Evolutionary conservation across 2,797 vertebrate species (phyloP), one percentile per base, ranked within the genome.

Genomic region (Cheirogaleus major): DNA sequence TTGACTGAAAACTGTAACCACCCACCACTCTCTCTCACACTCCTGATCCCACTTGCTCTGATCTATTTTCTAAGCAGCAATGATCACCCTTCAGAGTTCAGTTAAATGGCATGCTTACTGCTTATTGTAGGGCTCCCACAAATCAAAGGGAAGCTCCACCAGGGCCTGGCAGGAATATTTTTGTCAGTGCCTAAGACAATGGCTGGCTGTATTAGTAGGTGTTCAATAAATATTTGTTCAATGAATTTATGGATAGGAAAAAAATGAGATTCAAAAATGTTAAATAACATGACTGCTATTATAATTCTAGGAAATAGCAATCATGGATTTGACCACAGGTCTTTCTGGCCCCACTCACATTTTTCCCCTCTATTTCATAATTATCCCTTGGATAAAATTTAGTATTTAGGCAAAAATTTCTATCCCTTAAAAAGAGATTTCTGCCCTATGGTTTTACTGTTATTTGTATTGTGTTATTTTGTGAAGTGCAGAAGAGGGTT

Each of bases 381-480:
- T 67, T 69, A 94, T 20, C 2, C 25, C 18, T 94, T 69, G 9
- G 18, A 55, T 94, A 76, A 92, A 67, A 76, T 45, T 45, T 45
- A 45, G 45, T 45, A 45, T 45, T 45, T 45, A 45, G 45, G 32
- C 45, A 73, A 43, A 13, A 27, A 91, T 81, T 57, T 63, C 18
- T 78, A 61, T n/a, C 17, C 3, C 8, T 69, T 65, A 25, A 65
- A 61, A 75, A 61, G 61, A 96, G 14, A 95, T 67, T 95, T 88
- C 30, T 90, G 70, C 22, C 52, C 27, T 41, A 43, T 27, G 48
- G 25, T 20, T 87, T 84, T 70, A 70, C 17, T 65, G n/a, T 32
- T 59, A 32, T 25, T 86, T 86, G 25, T n/a, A 78, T 0, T 25
- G 5, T 70, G 41, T 13, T 92, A 25, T 32, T 61, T 22, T 76